Conservation (phyloP, 2,797 vertebrate species). For the Erethizon dorsatum region DNA sequence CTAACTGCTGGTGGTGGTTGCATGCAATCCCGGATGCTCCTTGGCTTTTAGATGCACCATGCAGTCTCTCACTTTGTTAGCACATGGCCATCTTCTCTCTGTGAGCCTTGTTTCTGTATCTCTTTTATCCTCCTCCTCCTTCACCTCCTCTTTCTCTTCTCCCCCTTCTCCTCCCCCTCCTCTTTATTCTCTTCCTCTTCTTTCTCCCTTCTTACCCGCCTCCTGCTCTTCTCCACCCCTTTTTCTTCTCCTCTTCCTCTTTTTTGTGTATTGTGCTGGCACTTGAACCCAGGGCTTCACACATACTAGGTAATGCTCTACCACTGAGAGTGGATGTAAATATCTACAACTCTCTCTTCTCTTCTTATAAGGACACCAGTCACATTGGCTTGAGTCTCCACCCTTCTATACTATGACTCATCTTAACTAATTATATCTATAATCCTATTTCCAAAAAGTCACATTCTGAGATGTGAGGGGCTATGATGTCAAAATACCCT, state of each 20-base stretch:
- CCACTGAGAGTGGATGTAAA: neutral
- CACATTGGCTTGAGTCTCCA: neutral
- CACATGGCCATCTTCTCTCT: fast-evolving
- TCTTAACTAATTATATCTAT: neutral
- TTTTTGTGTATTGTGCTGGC: neutral
- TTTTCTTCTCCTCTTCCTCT: no score
- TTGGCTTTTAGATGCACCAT: neutral
- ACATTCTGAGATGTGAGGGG: neutral
- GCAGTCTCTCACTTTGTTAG: fast-evolving
- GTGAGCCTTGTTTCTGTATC: neutral
- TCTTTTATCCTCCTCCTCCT: neutral
- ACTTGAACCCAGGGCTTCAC: neutral
- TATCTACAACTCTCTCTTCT: neutral
- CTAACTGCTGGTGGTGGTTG: neutral
- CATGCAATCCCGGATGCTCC: fast-evolving
- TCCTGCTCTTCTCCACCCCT: no score
- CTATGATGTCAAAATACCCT: neutral
- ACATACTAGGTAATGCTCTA: neutral
- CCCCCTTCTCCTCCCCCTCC: no score
- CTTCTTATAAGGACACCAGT: neutral
- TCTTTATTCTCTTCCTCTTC: no score
- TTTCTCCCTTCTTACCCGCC: neutral
- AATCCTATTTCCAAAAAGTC: neutral
- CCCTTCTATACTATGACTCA: neutral
- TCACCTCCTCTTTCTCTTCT: no score